Percentiles rank a stretch among this genome's conserved stretches.
phyloP scores from a whole-genome alignment of 2,113 vertebrate species.

The Nematolebias whitei region DNA sequence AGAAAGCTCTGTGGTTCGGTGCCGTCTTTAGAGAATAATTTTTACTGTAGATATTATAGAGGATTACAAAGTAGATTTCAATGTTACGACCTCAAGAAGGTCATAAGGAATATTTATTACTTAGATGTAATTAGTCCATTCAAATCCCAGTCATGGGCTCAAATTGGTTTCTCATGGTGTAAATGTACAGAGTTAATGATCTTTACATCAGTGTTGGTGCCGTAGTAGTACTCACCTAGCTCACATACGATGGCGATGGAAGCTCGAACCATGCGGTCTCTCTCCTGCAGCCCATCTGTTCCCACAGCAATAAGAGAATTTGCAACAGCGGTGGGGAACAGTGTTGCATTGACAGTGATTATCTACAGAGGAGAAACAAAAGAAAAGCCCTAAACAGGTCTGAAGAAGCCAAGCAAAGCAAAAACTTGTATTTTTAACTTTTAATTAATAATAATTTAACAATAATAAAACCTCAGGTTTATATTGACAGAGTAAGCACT shows the following conservation, averaged over 20 bases:
- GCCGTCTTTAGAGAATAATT: no score
- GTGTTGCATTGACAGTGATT: slow-evolving; percentile 97
- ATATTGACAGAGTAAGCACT: no score
- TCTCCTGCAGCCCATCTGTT: slow-evolving; percentile 96
- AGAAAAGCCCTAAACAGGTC: slow-evolving; percentile 12
- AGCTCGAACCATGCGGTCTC: slow-evolving; percentile 97
- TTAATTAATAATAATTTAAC: no score
- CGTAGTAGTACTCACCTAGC: slow-evolving; percentile 83
- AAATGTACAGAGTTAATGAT: background rate
- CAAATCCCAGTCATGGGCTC: no score
- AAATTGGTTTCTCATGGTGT: background rate
- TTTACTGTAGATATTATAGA: no score
- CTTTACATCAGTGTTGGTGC: background rate
- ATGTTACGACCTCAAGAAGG: no score
- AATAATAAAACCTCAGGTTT: no score
- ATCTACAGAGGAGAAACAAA: slow-evolving; percentile 79
- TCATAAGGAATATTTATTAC: no score
- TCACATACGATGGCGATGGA: slow-evolving; percentile 98
- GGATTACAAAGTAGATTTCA: no score
- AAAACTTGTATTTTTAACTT: background rate
- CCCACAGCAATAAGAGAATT: slow-evolving; percentile 98
- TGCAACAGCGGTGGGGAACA: slow-evolving; percentile 95
- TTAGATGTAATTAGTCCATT: background rate
- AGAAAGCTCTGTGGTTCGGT: no score
- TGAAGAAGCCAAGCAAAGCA: slow-evolving; percentile 23